Evolutionary conservation across 2,113 vertebrate genomes (phyloP).

Genomic region (Centrocercus urophasianus): DNA sequence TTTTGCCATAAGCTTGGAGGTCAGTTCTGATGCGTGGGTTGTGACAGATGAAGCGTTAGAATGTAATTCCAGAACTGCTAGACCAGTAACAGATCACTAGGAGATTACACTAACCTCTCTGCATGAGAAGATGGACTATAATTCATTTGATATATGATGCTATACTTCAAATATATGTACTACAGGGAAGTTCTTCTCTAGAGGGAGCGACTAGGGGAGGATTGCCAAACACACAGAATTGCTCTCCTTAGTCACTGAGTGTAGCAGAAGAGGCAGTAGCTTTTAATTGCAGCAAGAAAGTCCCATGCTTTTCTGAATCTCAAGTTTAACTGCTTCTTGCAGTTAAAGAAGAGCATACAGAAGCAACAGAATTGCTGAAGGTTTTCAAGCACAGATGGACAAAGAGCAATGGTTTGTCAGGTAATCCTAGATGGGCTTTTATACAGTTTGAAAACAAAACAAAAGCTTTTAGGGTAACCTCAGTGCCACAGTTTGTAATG

Average conservation of each 20-base stretch:
- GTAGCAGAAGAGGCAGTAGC: not conserved
- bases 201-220: not conserved
- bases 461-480: not conserved
- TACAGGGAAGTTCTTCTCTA: not conserved
- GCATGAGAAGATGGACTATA: not conserved
- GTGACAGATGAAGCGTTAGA: constrained; percentile 12
- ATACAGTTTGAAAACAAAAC: not conserved
- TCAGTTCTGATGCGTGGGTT: not conserved
- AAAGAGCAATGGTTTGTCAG: not conserved
- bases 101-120: not conserved
- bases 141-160: not conserved
- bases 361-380: not conserved
- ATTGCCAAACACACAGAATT: constrained; percentile 34
- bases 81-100: not conserved
- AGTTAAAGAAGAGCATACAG: not conserved
- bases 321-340: not conserved
- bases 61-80: constrained; percentile 32
- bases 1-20: constrained; percentile 10
- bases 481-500: not conserved
- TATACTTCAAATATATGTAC: not conserved
- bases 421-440: not conserved
- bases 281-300: constrained; percentile 4
- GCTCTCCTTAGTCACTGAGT: not conserved
- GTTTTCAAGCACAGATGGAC: not conserved
- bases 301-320: not conserved